Evolutionary conservation across 1,140 invertebrate genomes (phyloP), one percentile per base, ranked within the genome.

Genomic region (Panagrolaimus sp.): DNA sequence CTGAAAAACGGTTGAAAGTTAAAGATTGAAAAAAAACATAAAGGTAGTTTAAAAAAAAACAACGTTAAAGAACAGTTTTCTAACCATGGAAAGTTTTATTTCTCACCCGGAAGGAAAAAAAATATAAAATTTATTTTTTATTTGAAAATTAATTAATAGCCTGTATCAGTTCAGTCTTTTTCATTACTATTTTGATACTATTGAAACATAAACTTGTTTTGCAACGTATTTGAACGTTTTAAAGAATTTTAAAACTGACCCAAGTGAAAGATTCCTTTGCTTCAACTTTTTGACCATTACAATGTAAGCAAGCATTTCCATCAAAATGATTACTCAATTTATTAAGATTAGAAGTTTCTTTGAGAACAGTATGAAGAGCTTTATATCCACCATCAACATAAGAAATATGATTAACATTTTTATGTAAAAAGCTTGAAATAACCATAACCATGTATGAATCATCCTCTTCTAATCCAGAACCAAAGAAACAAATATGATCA

Each of bases 361-460:
- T 67, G 9, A 84, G 72, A 13, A 77, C 71, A 5, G 76, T 67
- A 65, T 85, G 84, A 13, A 85, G 63, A 9, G 79, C 77, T 85
- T 89, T 88, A 86, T 95, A 98, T 11, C 95, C 95, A 70, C 92
- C 93, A 74, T 89, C 89, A 9, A 96, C 87, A 84, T 96, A 88
- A 68, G 92, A 93, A 31, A 98, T 91, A 84, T 92, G 94, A 72
- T 90, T 89, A 0, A 90, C 91, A 80, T 93, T 91, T 83, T 92
- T 91, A 84, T 97, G 93, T 45, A 98, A 86, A 85, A 98, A 98
- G 68, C 92, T 92, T 9, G 94, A 92, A 9, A 98, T 91, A 31
- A 97, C 93, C 96, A 98, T 98, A 79, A 96, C 91, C 5, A 95
- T 92, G 83, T 94, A 95, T 11, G 69, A 65, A 46, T 98, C 95